Percentiles rank a stretch among this genome's conserved stretches.
These are phyloP conservation scores for Holothuria glaberrima DNA, from an alignment of 35 echinoderm and acorn worm species.

Conservation along the genomic window DNA sequence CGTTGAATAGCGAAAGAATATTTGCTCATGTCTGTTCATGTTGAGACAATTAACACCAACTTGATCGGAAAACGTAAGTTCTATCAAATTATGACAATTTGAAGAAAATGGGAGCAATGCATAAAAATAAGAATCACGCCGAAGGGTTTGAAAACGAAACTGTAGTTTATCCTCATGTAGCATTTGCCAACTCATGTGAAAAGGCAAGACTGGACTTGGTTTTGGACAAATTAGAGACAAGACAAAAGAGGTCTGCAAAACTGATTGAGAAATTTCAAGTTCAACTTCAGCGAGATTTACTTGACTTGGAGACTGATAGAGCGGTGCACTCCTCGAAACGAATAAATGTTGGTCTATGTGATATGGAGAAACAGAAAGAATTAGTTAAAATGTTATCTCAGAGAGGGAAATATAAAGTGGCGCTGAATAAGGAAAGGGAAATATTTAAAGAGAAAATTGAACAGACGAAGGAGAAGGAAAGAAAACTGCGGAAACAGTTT, in stretches of 20 bases:
- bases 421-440: constrained; percentile 15
- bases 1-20: too few relatives aligned
- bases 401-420: constrained; percentile 33
- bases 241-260: neutral
- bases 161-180: constrained; percentile 14
- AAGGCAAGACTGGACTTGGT: constrained; percentile 16
- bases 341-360: constrained; percentile 5
- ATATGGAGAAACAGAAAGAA: constrained; percentile 36
- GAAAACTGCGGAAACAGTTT: constrained; percentile 6
- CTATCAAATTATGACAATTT: too few relatives aligned
- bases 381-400: constrained; percentile 24
- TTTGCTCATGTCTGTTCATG: too few relatives aligned
- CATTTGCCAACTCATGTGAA: constrained; percentile 14
- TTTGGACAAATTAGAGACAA: neutral
- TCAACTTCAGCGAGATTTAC: constrained; percentile 17
- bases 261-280: constrained; percentile 14
- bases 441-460: constrained; percentile 27
- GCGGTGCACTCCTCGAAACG: neutral
- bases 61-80: too few relatives aligned
- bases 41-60: too few relatives aligned
- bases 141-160: constrained; percentile 30
- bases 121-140: neutral
- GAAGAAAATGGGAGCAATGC: constrained; percentile 1
- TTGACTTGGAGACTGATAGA: constrained; percentile 8
- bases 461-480: constrained; percentile 20